Evolutionary conservation across 2,797 vertebrate genomes (phyloP).

Genomic region (Danio jaintianensis): DNA sequence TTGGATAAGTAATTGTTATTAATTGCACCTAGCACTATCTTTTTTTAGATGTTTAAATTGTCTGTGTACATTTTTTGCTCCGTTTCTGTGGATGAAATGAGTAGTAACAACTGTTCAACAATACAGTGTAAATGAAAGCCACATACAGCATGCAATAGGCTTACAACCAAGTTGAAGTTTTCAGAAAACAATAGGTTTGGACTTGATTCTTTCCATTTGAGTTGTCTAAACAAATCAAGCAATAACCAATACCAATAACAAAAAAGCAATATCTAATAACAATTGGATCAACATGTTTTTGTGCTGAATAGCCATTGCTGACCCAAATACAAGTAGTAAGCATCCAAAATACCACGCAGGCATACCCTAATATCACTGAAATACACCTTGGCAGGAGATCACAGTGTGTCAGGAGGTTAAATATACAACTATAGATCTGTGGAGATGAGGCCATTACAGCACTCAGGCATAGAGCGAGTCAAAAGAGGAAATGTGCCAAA

Average conservation of each 20-base stretch:
- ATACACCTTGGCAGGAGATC: slow-evolving; percentile 61
- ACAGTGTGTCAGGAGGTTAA: slow-evolving; percentile 69
- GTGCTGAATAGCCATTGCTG: background rate
- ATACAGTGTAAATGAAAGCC: too few relatives aligned
- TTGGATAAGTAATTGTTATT: too few relatives aligned
- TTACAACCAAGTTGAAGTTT: background rate
- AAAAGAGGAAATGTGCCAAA: slow-evolving; percentile 27
- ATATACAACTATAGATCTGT: slow-evolving; percentile 69
- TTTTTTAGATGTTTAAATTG: too few relatives aligned
- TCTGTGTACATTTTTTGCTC: too few relatives aligned
- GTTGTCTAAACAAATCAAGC: too few relatives aligned
- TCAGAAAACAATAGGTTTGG: background rate
- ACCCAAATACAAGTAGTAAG: background rate
- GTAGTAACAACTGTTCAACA: too few relatives aligned
- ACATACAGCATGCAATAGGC: too few relatives aligned
- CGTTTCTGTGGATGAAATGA: too few relatives aligned
- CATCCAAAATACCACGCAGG: slow-evolving; percentile 19
- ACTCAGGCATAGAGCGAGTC: slow-evolving; percentile 51
- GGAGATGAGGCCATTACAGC: slow-evolving; percentile 71
- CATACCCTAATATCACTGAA: slow-evolving; percentile 43
- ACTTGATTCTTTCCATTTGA: background rate
- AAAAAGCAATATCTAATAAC: background rate
- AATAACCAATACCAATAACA: too few relatives aligned
- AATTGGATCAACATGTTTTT: slow-evolving; percentile 9
- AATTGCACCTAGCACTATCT: too few relatives aligned